These are phyloP conservation scores for Lethenteron camtschaticum DNA, from an alignment of 2,113 vertebrate genomes.

Conservation along the genomic window DNA sequence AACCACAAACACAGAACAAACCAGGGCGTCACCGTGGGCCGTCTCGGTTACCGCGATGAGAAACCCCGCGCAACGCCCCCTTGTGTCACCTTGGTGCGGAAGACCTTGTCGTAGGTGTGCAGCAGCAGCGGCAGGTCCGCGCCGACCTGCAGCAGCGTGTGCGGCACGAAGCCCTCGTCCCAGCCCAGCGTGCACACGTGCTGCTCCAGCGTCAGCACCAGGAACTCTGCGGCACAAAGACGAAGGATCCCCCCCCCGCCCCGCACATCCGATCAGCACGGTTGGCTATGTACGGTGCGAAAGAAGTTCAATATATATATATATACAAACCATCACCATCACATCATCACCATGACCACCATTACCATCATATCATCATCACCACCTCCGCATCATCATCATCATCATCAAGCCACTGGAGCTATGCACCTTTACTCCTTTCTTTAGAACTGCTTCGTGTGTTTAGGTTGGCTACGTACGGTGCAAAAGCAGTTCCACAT, in stretches of 20 bases:
- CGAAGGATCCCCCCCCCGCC: not conserved
- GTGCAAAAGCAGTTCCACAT: too few relatives aligned
- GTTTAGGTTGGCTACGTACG: too few relatives aligned
- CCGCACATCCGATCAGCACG: not conserved
- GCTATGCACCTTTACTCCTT: too few relatives aligned
- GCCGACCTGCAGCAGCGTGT: slow-evolving; percentile 77
- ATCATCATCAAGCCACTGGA: not conserved
- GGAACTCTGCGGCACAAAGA: slow-evolving; percentile 37
- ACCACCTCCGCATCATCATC: not conserved
- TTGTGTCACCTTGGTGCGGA: slow-evolving; percentile 59
- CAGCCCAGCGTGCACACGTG: slow-evolving; percentile 66
- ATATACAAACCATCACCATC: not conserved
- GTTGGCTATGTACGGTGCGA: too few relatives aligned
- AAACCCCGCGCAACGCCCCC: not conserved
- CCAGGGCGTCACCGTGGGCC: not conserved
- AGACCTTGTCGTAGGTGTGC: slow-evolving; percentile 81
- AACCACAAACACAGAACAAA: not conserved
- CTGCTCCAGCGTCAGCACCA: slow-evolving; percentile 73
- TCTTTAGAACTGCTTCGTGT: too few relatives aligned
- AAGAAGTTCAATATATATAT: not conserved
- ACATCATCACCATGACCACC: not conserved
- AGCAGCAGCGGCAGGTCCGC: slow-evolving; percentile 52
- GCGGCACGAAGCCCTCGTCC: slow-evolving; percentile 72
- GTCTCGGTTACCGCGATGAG: not conserved
- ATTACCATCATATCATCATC: not conserved